Base-by-base conservation (phyloP, 1,140 invertebrate genomes). In the Aradophagus sp. region DNA sequence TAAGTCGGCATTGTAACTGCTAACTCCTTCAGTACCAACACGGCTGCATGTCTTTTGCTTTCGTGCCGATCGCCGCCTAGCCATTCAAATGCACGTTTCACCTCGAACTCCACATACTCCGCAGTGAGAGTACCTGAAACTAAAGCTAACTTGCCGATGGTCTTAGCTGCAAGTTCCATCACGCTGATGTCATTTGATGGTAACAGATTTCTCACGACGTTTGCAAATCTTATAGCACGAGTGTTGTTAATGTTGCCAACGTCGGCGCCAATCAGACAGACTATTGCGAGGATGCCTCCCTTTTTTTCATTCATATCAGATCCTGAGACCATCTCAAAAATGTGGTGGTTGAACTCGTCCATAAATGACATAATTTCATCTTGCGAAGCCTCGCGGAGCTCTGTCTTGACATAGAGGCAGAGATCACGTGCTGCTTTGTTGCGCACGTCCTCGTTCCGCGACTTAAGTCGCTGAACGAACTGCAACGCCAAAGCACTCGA, bases 1-100 rank as follows among this genome's bases (percentile, higher is more conserved):
- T 97, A 98, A 10, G 97, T 98, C 1, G 97, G 97, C 85, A 97
- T 96, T 8, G 95, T 95, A 11, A 96, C 91, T 7, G 98, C 98
- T 10, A 99, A 84, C 86, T 99, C 98, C 77, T 94, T 91, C 5
- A 99, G 82, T 7, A 99, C 91, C 14, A 99, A 86, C 2, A 98
- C 96, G 1, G 96, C 95, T 5, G 96, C 95, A 81, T 97, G 95
- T 55, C 95, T 88, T 79, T 94, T 93, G 0, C 93, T 90, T 80
- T 98, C 97, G 81, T 96, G 90, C 71, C 95, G 88, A 72, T 98
- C 96, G 20, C 91, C 93, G 41, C 90, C 90, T 0, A 98, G 86
- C 95, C 95, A 97, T 81, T 98, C 97, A 79, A 98, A 95, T 5
- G 96, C 95, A 74, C 93, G 88, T 83, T 96, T 97, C 0, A 98